A percentile compares a stretch with the other conserved stretches of the same genome.
Evolutionary conservation across 1,140 invertebrate genomes (phyloP).

Genomic region (Zaprionus ghesquierei): DNA sequence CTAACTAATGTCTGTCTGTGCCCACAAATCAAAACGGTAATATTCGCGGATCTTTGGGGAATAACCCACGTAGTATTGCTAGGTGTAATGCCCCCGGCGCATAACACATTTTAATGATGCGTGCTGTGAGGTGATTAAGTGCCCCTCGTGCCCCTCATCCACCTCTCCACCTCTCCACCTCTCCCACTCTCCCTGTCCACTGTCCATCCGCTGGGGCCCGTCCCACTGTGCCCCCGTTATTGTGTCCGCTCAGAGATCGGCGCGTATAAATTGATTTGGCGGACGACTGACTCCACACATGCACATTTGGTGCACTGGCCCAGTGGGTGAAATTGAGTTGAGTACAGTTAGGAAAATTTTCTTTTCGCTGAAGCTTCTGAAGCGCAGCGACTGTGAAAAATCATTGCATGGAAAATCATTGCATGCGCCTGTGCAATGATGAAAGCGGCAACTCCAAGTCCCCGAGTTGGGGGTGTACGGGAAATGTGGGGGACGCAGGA

Average conservation of each 20-base stretch:
- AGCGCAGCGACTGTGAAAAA: conserved; percentile 63
- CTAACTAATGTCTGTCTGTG: conserved; percentile 5
- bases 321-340: conserved; percentile 81
- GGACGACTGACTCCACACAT: conserved; percentile 23
- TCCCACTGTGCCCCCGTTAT: no score
- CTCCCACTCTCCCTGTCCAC: no score
- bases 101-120: conserved; percentile 67
- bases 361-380: conserved; percentile 55
- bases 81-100: conserved; percentile 9
- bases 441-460: conserved; percentile 18
- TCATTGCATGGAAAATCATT: conserved; percentile 33
- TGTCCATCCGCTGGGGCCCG: no score
- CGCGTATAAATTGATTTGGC: conserved; percentile 21
- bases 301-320: conserved; percentile 79
- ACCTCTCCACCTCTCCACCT: no score
- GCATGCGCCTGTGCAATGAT: conserved; percentile 29
- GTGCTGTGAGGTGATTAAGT: conserved; percentile 59
- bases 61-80: no score
- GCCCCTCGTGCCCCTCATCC: not conserved
- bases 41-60: not conserved
- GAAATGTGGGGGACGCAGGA: no score
- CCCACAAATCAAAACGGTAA: conserved; percentile 26
- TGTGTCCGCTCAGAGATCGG: not conserved
- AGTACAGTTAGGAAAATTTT: conserved; percentile 68
- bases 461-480: not conserved